A percentile compares a stretch with the other conserved stretches of the same genome.
Conservation (phyloP, 2,797 vertebrate species). For the Dermochelys coriacea region DNA sequence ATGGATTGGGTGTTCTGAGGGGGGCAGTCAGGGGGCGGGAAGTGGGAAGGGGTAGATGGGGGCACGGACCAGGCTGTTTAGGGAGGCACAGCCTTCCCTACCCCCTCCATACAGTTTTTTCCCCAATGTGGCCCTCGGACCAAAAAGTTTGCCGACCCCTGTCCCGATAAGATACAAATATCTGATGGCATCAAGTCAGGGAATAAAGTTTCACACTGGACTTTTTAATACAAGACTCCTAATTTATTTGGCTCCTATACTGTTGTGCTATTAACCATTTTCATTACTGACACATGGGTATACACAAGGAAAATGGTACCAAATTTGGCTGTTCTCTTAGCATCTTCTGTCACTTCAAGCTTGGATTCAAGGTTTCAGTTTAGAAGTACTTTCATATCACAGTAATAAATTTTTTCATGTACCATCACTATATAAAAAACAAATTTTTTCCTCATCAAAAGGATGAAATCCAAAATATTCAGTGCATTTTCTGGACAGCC, state of each 20-base stretch:
- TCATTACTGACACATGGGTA: conserved; percentile 15
- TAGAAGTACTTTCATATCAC: not conserved
- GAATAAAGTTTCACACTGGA: conserved; percentile 6
- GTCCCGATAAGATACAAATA: conserved; percentile 43
- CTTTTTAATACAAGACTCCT: conserved; percentile 44
- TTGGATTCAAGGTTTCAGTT: not conserved
- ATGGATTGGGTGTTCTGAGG: too few species aligned
- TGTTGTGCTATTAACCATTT: conserved; percentile 38
- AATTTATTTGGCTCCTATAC: conserved; percentile 35
- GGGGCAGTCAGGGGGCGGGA: too few species aligned
- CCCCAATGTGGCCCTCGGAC: too few species aligned
- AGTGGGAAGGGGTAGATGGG: too few species aligned
- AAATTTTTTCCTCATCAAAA: not conserved
- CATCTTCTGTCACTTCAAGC: conserved; percentile 13
- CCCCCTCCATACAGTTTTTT: too few species aligned
- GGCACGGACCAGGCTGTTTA: too few species aligned
- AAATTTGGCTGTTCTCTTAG: not conserved
- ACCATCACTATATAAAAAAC: not conserved
- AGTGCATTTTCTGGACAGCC: not conserved
- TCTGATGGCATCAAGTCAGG: conserved; percentile 10
- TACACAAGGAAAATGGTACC: not conserved
- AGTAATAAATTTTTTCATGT: not conserved
- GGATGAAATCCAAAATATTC: not conserved
- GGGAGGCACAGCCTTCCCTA: too few species aligned
- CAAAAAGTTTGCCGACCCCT: too few species aligned